phyloP scores from a whole-genome alignment of 2,888 invertebrate species.

The Lottia scabra region DNA sequence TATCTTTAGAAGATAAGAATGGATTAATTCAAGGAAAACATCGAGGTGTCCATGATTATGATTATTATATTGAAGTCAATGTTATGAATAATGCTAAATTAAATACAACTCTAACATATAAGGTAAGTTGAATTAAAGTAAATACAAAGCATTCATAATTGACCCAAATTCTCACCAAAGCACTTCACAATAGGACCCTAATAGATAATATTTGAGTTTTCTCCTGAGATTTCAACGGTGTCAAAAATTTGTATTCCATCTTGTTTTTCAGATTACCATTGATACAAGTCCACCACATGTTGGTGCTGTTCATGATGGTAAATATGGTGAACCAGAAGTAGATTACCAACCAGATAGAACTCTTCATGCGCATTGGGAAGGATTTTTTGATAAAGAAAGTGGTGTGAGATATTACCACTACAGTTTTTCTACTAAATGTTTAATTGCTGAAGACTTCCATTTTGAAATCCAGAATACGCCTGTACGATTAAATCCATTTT shows the following conservation, averaged over 20 bases:
- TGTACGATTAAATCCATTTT: no score
- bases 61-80: constrained; percentile 45
- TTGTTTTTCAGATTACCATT: constrained; percentile 42
- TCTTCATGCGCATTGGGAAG: constrained; percentile 46
- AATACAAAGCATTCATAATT: no score
- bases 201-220: no score
- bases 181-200: no score
- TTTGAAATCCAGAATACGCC: no score
- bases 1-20: constrained; percentile 10
- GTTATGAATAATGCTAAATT: constrained; percentile 43
- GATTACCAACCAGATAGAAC: constrained; percentile 40
- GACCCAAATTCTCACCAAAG: no score
- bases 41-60: constrained; percentile 42
- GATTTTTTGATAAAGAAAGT: constrained; percentile 55
- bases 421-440: constrained; percentile 33
- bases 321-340: constrained; percentile 37
- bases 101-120: constrained; percentile 27
- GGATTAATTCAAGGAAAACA: constrained; percentile 31
- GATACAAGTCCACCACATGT: constrained; percentile 47
- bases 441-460: constrained; percentile 17
- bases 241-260: no score
- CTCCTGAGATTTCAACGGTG: no score
- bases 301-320: constrained; percentile 49
- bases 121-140: constrained; percentile 27
- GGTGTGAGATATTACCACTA: constrained; percentile 48